Percentiles rank a stretch among this genome's conserved stretches.
Evolutionary conservation across 2,113 vertebrate genomes (phyloP).

Genomic region (Gavialis gangeticus): DNA sequence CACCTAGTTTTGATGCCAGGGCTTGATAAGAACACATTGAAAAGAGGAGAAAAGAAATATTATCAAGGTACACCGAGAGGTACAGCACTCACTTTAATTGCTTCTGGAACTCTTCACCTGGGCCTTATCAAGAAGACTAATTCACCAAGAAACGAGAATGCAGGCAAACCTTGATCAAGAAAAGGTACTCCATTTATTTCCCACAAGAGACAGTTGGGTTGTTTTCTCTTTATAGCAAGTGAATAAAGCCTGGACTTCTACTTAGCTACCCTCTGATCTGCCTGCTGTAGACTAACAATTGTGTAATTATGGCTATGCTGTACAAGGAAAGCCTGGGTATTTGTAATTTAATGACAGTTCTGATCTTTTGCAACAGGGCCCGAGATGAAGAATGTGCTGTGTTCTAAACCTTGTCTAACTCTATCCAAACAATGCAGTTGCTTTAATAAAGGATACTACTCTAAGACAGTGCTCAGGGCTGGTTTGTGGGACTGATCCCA

Average conservation of each 20-base stretch:
- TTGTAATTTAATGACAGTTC: constrained; percentile 9
- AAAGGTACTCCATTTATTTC: constrained; percentile 64
- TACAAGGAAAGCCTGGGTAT: not conserved
- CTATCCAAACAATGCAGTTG: no score
- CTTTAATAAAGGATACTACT: no score
- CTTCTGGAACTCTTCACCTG: constrained; percentile 65
- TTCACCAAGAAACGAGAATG: constrained; percentile 49
- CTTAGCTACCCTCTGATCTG: constrained; percentile 13
- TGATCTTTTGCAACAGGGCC: not conserved
- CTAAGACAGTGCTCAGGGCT: not conserved
- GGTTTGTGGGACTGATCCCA: not conserved
- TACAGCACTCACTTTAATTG: constrained; percentile 70
- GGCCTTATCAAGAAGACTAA: constrained; percentile 59
- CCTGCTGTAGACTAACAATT: not conserved
- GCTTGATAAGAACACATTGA: not conserved
- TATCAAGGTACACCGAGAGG: constrained; percentile 23
- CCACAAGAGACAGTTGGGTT: constrained; percentile 45
- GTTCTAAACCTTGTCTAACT: no score
- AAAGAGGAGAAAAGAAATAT: constrained; percentile 28
- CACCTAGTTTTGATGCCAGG: not conserved
- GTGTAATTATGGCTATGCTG: not conserved
- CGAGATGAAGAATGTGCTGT: not conserved
- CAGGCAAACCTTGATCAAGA: constrained; percentile 52
- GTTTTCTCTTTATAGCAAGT: constrained; percentile 48
- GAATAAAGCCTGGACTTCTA: constrained; percentile 27